Evolutionary conservation across 2,113 vertebrate species (phyloP).

Genomic region (Notothenia coriiceps): DNA sequence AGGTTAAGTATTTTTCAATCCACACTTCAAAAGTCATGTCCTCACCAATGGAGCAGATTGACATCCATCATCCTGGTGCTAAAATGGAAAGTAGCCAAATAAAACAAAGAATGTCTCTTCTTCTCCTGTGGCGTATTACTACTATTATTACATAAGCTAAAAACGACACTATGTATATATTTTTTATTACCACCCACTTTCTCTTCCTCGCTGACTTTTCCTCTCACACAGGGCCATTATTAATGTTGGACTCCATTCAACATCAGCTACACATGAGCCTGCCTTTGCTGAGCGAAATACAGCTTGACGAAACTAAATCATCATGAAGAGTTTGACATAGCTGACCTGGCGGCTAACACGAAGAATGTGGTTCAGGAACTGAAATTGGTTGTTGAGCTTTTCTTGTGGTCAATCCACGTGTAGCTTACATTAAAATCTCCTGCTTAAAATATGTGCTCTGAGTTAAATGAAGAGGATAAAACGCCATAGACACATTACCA

Average conservation of each 20-base stretch:
- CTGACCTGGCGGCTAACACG: conserved; percentile 49
- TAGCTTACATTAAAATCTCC: not conserved
- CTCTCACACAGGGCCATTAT: conserved; percentile 54
- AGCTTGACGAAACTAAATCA: conserved; percentile 37
- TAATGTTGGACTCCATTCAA: conserved; percentile 66
- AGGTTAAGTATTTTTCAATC: not conserved
- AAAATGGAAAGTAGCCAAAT: conserved; percentile 57
- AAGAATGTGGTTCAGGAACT: conserved; percentile 3
- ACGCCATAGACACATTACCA: not conserved
- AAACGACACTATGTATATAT: conserved; percentile 54
- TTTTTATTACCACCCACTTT: conserved; percentile 50
- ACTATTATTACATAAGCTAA: conserved; percentile 56
- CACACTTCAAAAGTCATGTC: not conserved
- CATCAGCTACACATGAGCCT: conserved; percentile 48
- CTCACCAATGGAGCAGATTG: conserved; percentile 48
- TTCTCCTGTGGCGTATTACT: conserved; percentile 45
- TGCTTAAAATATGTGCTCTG: not conserved
- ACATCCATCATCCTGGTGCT: conserved; percentile 56
- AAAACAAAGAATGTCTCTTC: conserved; percentile 59
- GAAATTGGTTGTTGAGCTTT: not conserved
- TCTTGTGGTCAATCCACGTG: not conserved
- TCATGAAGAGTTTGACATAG: conserved; percentile 22
- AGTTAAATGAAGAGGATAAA: not conserved
- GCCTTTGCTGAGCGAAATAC: conserved; percentile 26
- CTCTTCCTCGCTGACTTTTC: conserved; percentile 46